Evolutionary conservation across 2,797 vertebrate genomes (phyloP).

Genomic region (Cossypha caffra): DNA sequence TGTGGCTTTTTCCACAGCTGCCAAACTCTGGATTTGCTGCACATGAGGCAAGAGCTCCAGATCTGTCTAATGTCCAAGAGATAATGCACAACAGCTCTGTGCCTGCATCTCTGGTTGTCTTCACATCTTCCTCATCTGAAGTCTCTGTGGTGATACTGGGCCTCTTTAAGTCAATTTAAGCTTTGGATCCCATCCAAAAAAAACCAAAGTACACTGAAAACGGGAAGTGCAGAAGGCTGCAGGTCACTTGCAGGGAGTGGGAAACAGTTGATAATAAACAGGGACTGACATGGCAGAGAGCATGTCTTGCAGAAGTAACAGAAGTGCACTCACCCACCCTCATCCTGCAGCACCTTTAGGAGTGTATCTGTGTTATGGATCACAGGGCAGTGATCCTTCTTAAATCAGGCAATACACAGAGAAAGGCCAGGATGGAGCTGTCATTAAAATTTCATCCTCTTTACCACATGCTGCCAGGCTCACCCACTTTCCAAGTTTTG

Average conservation of each 20-base stretch:
- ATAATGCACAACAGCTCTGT: not conserved
- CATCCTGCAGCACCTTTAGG: not conserved
- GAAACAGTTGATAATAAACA: not conserved
- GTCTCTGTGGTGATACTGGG: not conserved
- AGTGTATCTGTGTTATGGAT: rapidly evolving
- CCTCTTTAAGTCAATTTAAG: not conserved
- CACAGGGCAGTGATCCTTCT: not conserved
- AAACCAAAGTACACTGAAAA: not conserved
- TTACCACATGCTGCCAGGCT: not conserved
- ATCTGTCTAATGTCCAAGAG: not conserved
- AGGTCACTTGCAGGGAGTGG: not conserved
- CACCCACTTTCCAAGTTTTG: not conserved
- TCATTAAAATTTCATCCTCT: not conserved
- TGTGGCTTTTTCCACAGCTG: not conserved
- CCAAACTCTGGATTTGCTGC: not conserved
- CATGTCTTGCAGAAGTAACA: not conserved
- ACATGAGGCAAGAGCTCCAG: not conserved
- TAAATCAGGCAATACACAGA: not conserved
- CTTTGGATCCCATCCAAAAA: slow-evolving; percentile 4
- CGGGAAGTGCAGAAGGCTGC: not conserved
- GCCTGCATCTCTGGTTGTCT: not conserved
- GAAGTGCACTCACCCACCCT: not conserved
- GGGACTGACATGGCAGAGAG: not conserved
- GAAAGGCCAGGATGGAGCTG: not conserved
- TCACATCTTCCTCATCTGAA: not conserved